These are phyloP conservation scores for Hemicentrotus pulcherrimus DNA, from an alignment of 35 echinoderm and acorn worm genomes.

Conservation along the genomic window DNA sequence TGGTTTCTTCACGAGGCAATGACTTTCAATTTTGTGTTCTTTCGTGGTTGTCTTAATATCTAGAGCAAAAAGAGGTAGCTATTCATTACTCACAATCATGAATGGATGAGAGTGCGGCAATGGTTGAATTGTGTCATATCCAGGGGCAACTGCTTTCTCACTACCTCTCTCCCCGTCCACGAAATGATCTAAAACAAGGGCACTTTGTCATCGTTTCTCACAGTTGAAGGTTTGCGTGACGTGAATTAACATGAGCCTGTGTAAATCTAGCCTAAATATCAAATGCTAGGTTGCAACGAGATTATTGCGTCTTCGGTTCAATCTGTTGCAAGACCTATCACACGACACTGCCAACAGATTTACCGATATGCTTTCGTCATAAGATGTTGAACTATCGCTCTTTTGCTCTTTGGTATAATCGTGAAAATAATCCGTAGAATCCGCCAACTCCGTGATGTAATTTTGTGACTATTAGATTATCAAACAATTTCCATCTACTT, in stretches of 20 bases:
- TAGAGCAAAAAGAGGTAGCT: neutral
- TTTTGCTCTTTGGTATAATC: neutral
- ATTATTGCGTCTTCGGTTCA: neutral
- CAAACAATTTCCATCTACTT: too few relatives aligned
- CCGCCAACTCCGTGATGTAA: too few relatives aligned
- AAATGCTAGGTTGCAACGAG: neutral
- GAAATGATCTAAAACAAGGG: neutral
- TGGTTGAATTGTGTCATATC: neutral
- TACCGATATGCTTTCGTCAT: neutral
- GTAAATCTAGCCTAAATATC: neutral
- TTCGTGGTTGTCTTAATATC: neutral
- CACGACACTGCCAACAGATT: neutral
- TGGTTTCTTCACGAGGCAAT: neutral
- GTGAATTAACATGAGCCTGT: neutral
- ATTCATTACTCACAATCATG: neutral
- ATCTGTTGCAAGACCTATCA: neutral
- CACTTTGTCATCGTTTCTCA: slow-evolving; percentile 9
- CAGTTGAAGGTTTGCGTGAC: neutral
- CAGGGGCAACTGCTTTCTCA: neutral
- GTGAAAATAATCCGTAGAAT: neutral
- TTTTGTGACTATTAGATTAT: too few relatives aligned
- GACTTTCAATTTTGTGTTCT: neutral
- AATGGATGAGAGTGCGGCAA: neutral
- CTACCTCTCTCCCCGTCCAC: neutral
- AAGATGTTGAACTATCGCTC: neutral